A percentile compares a stretch with the other conserved stretches of the same genome.
Evolutionary conservation across 2,797 vertebrate species (phyloP).

Genomic region (Okamejei kenojei): DNA sequence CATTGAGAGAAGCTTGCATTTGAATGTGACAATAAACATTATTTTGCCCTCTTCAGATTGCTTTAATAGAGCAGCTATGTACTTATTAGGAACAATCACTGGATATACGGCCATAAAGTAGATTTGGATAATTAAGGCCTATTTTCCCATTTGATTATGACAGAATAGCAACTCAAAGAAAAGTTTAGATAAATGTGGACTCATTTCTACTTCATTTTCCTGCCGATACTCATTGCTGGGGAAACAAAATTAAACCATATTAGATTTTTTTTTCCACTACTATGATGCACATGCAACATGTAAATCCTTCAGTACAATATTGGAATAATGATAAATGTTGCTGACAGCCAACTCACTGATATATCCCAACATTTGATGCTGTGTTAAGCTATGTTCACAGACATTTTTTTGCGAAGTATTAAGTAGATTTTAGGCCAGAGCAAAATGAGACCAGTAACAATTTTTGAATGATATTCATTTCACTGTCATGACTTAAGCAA

Average conservation of each 20-base stretch:
- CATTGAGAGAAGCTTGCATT: too few relatives aligned
- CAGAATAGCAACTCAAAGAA: not conserved
- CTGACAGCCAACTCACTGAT: not conserved
- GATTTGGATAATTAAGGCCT: not conserved
- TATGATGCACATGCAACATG: not conserved
- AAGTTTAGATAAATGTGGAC: not conserved
- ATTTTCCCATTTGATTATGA: not conserved
- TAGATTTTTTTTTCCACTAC: not conserved
- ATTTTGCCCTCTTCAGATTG: not conserved
- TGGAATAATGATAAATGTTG: not conserved
- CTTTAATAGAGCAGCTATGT: not conserved
- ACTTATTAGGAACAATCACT: not conserved
- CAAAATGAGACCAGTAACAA: not conserved
- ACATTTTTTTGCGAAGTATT: not conserved
- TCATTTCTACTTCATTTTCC: not conserved
- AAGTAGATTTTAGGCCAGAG: not conserved
- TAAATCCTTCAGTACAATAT: not conserved
- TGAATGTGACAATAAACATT: not conserved
- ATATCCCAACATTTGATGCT: not conserved
- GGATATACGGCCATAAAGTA: not conserved
- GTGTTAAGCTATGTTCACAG: not conserved
- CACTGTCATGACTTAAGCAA: not conserved
- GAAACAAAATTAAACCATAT: not conserved
- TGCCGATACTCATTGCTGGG: not conserved
- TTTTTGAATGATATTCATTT: not conserved